Evolutionary conservation across 2,797 vertebrate genomes (phyloP), one percentile per base, ranked within the genome.

Genomic region (Notamacropus eugenii): DNA sequence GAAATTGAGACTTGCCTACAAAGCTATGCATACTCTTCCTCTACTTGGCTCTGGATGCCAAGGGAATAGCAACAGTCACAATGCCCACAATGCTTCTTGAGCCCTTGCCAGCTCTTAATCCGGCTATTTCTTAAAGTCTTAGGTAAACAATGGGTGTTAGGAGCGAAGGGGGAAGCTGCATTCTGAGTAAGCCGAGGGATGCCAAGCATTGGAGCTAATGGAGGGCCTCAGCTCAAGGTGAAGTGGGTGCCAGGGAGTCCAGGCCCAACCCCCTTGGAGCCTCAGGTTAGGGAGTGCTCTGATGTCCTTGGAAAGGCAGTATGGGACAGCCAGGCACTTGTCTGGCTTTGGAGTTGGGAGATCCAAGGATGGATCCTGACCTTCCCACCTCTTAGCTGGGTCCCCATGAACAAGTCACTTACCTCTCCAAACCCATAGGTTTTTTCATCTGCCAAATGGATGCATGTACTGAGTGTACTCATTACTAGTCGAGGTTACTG

Each of bases 61-160:
- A 87, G 93, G 97, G 96, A 93, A 55, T 90, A 92, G 95, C 93
- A 97, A 87, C 91, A 95, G 93, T 97, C 55, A 91, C 57, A 95
- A 90, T 90, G 98, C 98, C 40, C 74, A 50, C 74, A 87, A 87
- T 87, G 74, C 74, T 40, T 98, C 97, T 96, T 98, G 97, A 96
- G 52, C 82, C 52, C 0, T 34, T 94, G 96, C 97, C 98, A 98
- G 93, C 96, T 95, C 4, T 95, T 98, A 96, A 98, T 98, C 97
- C 58, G 0, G 0, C 94, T 97, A 94, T 97, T 98, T 98, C 96
- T 97, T 97, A 93, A 94, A 98, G 95, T 92, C 98, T 97, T 97
- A 96, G 96, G 94, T 95, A 95, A 98, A 98, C 29, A 92, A 50
- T 92, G 91, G 95, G 93, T 96, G 94, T 31, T 96, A 97, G 94